Evolutionary conservation across 2,797 vertebrate species (phyloP).

Genomic region (Phrynocephalus forsythii): DNA sequence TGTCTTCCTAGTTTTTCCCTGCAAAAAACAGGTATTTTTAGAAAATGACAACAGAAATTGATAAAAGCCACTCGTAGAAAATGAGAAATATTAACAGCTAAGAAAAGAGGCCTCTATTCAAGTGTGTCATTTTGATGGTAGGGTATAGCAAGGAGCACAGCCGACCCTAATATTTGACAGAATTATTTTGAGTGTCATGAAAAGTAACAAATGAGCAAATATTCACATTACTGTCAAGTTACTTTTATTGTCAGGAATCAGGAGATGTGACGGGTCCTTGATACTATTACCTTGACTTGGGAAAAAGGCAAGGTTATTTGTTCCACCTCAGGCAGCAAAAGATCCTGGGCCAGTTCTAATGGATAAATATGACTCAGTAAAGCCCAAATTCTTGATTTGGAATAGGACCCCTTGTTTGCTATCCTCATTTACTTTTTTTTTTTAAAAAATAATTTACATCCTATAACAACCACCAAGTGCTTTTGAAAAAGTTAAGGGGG

Average conservation of each 20-base stretch:
- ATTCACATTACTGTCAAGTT: no score
- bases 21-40: background rate
- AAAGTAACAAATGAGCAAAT: background rate
- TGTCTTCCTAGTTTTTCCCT: no score
- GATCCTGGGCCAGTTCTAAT: no score
- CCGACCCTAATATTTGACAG: background rate
- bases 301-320: no score
- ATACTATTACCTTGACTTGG: no score
- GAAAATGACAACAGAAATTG: background rate
- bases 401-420: background rate
- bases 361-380: background rate
- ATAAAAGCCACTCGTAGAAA: background rate
- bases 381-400: background rate
- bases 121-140: background rate
- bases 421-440: background rate
- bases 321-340: no score
- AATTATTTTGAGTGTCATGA: background rate
- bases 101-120: background rate
- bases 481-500: background rate
- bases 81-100: background rate
- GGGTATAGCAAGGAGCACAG: no score
- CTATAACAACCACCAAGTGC: background rate
- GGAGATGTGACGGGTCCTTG: no score
- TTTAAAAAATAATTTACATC: background rate
- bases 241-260: no score